Conservation (phyloP, 2,113 vertebrate genomes). For the Chroicocephalus ridibundus region DNA sequence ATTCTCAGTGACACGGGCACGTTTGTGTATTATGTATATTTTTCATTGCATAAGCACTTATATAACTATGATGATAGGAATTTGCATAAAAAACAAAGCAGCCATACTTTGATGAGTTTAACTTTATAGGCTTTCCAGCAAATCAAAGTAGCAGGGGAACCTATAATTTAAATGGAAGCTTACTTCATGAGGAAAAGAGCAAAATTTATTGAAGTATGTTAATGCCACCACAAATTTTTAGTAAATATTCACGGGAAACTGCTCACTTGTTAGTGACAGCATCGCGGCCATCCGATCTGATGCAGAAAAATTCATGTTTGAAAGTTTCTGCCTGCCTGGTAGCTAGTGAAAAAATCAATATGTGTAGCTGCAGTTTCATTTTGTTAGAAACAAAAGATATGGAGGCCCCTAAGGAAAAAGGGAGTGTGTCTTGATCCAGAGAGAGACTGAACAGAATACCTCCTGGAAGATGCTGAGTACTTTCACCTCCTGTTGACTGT, state of each 20-base stretch:
- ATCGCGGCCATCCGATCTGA: background rate
- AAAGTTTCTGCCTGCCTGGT: background rate
- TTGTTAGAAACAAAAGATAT: background rate
- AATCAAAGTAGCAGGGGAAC: background rate
- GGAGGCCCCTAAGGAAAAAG: background rate
- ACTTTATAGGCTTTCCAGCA: background rate
- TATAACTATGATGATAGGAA: background rate
- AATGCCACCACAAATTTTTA: background rate
- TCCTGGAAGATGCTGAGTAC: background rate
- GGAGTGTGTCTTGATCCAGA: background rate
- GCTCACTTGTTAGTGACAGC: background rate
- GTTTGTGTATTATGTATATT: background rate
- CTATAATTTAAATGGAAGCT: background rate
- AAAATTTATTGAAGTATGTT: background rate
- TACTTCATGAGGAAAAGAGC: background rate
- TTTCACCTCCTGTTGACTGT: background rate
- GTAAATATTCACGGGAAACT: background rate
- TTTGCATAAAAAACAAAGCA: background rate
- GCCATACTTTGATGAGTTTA: background rate
- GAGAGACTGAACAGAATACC: background rate
- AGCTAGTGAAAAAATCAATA: background rate
- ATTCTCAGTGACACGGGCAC: background rate
- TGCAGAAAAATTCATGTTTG: background rate
- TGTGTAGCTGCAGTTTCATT: background rate
- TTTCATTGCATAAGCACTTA: slow-evolving; percentile 42